Evolutionary conservation across 2,113 vertebrate genomes (phyloP).

Genomic region (Varanus komodoensis): DNA sequence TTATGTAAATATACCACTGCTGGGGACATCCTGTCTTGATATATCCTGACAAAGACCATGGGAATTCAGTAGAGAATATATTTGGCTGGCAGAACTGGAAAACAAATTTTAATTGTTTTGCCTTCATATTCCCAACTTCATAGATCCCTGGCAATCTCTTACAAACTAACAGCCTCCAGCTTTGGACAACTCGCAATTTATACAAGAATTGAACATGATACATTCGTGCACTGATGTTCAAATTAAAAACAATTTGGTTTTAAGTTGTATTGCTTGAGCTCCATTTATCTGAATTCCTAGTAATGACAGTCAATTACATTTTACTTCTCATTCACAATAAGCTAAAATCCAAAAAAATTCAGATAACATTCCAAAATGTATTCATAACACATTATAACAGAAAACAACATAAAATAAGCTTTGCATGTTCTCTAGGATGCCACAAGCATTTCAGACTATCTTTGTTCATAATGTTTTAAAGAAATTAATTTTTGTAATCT

Average conservation of each 20-base stretch:
- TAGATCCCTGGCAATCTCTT: slow-evolving; percentile 42
- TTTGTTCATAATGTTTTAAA: slow-evolving; percentile 65
- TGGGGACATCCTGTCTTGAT: neutral
- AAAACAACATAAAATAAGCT: slow-evolving; percentile 62
- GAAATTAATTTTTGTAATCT: slow-evolving; percentile 73
- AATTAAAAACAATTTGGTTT: slow-evolving; percentile 61
- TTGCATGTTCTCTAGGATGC: slow-evolving; percentile 55
- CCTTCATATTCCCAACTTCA: slow-evolving; percentile 40
- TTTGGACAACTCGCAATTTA: slow-evolving; percentile 54
- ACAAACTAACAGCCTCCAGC: slow-evolving; percentile 57
- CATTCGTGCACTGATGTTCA: slow-evolving; percentile 38
- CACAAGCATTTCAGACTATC: slow-evolving; percentile 69
- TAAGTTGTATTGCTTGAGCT: slow-evolving; percentile 52
- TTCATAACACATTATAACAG: slow-evolving; percentile 44
- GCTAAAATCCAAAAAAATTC: slow-evolving; percentile 63
- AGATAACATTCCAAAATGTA: slow-evolving; percentile 55
- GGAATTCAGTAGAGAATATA: slow-evolving; percentile 23
- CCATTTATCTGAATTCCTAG: slow-evolving; percentile 47
- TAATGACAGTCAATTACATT: slow-evolving; percentile 59
- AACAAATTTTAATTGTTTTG: slow-evolving; percentile 52
- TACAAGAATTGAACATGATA: slow-evolving; percentile 49
- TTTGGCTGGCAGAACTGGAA: slow-evolving; percentile 48
- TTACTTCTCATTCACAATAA: slow-evolving; percentile 58
- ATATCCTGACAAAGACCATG: neutral
- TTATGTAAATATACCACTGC: no score